Conservation (phyloP, 2,797 vertebrate species). For the Acanthiza pusilla region DNA sequence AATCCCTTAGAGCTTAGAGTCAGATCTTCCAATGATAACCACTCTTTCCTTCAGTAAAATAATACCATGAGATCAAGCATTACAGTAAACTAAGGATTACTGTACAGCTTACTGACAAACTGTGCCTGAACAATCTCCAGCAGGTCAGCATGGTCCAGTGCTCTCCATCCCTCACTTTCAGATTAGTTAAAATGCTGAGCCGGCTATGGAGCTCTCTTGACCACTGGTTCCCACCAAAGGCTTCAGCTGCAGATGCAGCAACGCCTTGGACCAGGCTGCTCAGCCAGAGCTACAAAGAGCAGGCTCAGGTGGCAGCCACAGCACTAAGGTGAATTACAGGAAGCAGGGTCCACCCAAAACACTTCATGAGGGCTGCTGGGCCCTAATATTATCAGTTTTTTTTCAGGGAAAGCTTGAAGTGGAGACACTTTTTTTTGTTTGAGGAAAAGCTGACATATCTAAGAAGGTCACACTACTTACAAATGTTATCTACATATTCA, state of each 20-base stretch:
- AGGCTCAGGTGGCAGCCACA: not conserved
- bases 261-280: not conserved
- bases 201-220: not conserved
- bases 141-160: not conserved
- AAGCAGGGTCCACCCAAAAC: not conserved
- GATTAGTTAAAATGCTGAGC: not conserved
- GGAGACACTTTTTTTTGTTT: not conserved
- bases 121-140: not conserved
- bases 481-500: not conserved
- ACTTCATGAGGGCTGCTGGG: not conserved
- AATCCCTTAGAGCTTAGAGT: not conserved
- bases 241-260: not conserved
- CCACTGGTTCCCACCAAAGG: not conserved
- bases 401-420: not conserved
- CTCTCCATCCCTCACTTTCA: not conserved
- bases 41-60: not conserved
- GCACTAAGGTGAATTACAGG: not conserved
- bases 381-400: not conserved
- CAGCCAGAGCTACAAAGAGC: not conserved
- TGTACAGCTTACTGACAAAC: not conserved
- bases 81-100: not conserved
- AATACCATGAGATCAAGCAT: not conserved
- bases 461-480: not conserved
- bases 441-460: not conserved
- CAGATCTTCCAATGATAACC: not conserved